Base-by-base conservation (phyloP, 30 jellyfish, hydroid and myxozoan species). In the Chrysaora quinquecirrha region DNA sequence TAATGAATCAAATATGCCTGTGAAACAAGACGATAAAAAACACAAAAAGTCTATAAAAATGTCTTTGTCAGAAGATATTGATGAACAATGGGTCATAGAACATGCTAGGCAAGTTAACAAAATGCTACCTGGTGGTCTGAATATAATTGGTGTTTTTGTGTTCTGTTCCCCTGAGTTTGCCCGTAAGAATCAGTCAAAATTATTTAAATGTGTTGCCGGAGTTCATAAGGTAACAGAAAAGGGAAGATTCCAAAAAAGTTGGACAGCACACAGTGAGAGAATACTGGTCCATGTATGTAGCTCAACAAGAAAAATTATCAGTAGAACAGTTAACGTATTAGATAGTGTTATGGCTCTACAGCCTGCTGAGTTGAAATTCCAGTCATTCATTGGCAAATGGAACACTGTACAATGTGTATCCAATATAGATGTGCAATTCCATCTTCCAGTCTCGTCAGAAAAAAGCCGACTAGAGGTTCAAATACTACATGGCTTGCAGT, bases 21-120 rank as follows among this genome's bases (percentile, higher is more conserved):
- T 38, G 34, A 61, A 90, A 21, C 58, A 32, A 29, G 85, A 83
- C 43, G 27, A n/a, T 3, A 68, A 61, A 46, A 75, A 64, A 48
- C 32, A 0, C 33, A 87, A 28, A 24, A 93, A 85, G 22, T 30
- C 80, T 32, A 76, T 75, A 43, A 48, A 34, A 11, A 7, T 70
- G n/a, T 28, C 86, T 14, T 18, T 22, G 27, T 30, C 71, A 6
- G 98, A 86, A 35, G 90, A 73, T n/a, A 52, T 93, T 0, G 94
- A 93, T 75, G 92, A 73, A 54, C 85, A 86, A 48, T 93, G 98
- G 98, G 71, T 93, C 20, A 86, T 76, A 4, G 98, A 93, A 58
- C 98, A 93, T 86, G 98, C 97, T 2, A 56, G 98, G 29, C 98
- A 93, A 81, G 96, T 94, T 2, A 82, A 78, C 49, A 73, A 97